phyloP scores from a whole-genome alignment of 2,113 vertebrate genomes.

The Pygoscelis antarcticus region DNA sequence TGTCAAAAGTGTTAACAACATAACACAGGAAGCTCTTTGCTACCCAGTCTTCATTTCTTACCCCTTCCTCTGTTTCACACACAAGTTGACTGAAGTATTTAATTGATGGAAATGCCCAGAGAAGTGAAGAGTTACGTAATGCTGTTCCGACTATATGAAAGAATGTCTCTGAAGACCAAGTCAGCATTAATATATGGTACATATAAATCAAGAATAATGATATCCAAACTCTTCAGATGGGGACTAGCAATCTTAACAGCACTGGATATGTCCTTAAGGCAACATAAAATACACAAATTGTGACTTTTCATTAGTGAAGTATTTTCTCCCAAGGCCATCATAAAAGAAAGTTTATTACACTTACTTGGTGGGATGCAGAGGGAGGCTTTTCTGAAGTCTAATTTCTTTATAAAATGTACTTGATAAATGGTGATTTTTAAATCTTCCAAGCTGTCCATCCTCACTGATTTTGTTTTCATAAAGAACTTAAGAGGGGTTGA shows the following conservation, averaged over 20 bases:
- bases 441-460: neutral
- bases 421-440: neutral
- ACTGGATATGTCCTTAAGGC: neutral
- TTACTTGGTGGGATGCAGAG: neutral
- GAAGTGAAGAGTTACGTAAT: neutral
- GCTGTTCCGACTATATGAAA: neutral
- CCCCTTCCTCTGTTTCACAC: neutral
- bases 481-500: neutral
- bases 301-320: slow-evolving; percentile 29
- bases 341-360: slow-evolving; percentile 32
- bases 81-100: neutral
- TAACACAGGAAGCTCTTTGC: neutral
- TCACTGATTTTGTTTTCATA: slow-evolving; percentile 51
- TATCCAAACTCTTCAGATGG: neutral
- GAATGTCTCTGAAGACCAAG: neutral
- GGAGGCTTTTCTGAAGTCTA: neutral
- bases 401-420: slow-evolving; percentile 9
- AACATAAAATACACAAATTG: slow-evolving; percentile 21
- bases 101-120: neutral
- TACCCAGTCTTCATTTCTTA: neutral
- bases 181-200: neutral
- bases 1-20: neutral
- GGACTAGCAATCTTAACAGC: neutral
- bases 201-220: slow-evolving; percentile 42
- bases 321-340: slow-evolving; percentile 4